Evolutionary conservation across 2,113 vertebrate genomes (phyloP), one percentile per base, ranked within the genome.

Genomic region (Zosterops japonicus): DNA sequence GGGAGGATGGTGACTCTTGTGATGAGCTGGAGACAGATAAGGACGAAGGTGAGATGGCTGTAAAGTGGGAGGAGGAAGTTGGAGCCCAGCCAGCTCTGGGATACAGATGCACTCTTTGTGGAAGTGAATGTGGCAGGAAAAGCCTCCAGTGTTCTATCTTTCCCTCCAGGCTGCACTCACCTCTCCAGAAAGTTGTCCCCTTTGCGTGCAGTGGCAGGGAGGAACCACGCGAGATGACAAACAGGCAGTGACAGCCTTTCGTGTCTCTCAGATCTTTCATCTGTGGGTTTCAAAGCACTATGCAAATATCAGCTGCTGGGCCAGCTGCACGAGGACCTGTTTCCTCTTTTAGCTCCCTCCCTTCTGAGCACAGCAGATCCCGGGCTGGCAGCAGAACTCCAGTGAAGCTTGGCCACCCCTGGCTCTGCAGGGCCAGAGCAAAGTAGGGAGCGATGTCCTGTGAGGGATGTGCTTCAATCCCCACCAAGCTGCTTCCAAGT

Each of bases 371-470:
- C 24, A 57, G 71, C 46, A 44, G 55, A 78, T 70, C 33, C 18
- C 0, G 1, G 52, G 27, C 55, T 90, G 36, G 22, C 44, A 72
- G 90, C 44, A 90, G 89, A 83, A 33, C 75, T 80, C 53, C 53
- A 57, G 57, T 0, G 0, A 67, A 79, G n/a, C 67, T n/a, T 28
- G 63, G 53, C 61, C 57, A 50, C 28, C 21, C 11, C 13, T 11
- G 76, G 59, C 19, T 64, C 61, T 0, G 0, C 23, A 3, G 33
- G 27, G 56, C 46, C 3, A 0, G 0, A 52, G 33, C 46, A 19
- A 63, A 0, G 0, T 0, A 0, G 5, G 50, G 28, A 81, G 59
- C 0, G 0, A 50, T 29, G 53, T 12, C 3, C 22, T 53, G 28
- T 0, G 7, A 49, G 35, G 4, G 67, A 80, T 35, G 11, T 52